Percentiles rank a stretch among this genome's conserved stretches.
phyloP scores from a whole-genome alignment of 2,888 invertebrate species.

The Odontothrips loti region DNA sequence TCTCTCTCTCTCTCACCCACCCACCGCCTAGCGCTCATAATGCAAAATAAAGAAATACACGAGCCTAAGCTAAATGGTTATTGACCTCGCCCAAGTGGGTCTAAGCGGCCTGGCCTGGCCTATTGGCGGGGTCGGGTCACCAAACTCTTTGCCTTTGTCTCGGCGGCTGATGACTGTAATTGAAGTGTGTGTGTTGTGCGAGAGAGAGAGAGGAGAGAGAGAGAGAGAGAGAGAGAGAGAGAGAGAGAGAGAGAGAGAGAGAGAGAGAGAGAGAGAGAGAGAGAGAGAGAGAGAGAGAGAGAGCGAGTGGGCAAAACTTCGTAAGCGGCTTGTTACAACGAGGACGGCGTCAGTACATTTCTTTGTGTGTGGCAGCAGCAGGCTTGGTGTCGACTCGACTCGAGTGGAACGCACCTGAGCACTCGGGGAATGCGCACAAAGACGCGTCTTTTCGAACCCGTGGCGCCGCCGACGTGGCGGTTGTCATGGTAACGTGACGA shows the following conservation, averaged over 20 bases:
- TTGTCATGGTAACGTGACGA: too few relatives aligned
- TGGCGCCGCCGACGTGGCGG: background rate
- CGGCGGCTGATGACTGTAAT: background rate
- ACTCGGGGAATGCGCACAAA: background rate
- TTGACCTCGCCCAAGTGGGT: background rate
- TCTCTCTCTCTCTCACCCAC: too few relatives aligned
- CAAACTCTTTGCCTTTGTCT: background rate
- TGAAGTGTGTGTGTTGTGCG: background rate
- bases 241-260: constrained; percentile 14
- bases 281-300: background rate
- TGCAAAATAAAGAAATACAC: too few relatives aligned
- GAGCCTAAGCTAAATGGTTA: background rate
- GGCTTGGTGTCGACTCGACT: background rate
- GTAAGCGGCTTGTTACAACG: background rate
- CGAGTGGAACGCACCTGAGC: background rate
- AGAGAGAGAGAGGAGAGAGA: background rate
- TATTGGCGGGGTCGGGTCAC: background rate
- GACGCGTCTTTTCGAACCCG: background rate
- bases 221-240: background rate
- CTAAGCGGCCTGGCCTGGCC: background rate
- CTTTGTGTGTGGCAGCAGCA: background rate
- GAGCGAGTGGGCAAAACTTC: constrained; percentile 28
- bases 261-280: background rate
- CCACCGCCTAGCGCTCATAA: too few relatives aligned
- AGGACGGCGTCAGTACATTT: too few relatives aligned